Percentiles rank a stretch among this genome's conserved stretches.
phyloP scores from a whole-genome alignment of 2,113 vertebrate species.

The Hippocampus abdominalis region DNA sequence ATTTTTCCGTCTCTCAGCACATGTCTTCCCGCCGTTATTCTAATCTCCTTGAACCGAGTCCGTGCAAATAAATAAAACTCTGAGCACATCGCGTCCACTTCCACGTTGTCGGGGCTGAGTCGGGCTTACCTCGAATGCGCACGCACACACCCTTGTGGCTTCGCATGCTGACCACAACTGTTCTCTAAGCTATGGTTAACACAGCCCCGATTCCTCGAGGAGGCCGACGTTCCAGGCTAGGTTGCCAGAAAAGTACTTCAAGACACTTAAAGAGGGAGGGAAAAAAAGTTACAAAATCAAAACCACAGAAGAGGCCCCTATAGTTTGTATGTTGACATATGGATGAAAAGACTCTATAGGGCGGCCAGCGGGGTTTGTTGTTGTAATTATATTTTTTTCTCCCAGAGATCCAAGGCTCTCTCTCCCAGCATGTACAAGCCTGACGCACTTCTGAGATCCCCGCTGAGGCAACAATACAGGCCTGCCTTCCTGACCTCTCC shows the following conservation, averaged over 20 bases:
- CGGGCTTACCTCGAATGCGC: not conserved
- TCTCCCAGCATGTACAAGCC: slow-evolving; percentile 51
- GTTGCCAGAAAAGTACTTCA: slow-evolving; percentile 21
- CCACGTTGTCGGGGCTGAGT: not conserved
- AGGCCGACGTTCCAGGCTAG: slow-evolving; percentile 6
- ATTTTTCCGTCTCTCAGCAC: slow-evolving; percentile 1
- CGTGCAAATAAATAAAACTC: slow-evolving; percentile 4
- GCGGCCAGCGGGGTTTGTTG: slow-evolving; percentile 39
- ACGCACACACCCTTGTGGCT: slow-evolving; percentile 13
- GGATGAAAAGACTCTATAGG: slow-evolving; percentile 36
- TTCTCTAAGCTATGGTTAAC: slow-evolving; percentile 27
- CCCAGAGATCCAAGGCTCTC: slow-evolving; percentile 32
- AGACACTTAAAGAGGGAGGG: slow-evolving; percentile 12
- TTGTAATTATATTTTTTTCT: slow-evolving; percentile 29
- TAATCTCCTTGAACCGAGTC: slow-evolving; percentile 8
- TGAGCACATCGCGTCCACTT: not conserved
- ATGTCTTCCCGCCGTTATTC: not conserved
- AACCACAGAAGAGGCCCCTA: slow-evolving; percentile 33
- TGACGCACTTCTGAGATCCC: slow-evolving; percentile 54
- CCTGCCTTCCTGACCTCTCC: slow-evolving; percentile 74
- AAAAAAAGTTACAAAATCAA: slow-evolving; percentile 27
- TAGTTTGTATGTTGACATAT: slow-evolving; percentile 37
- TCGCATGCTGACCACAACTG: slow-evolving; percentile 18
- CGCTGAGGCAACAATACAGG: slow-evolving; percentile 64
- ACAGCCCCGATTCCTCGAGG: slow-evolving; percentile 15